Conservation (phyloP, 2,797 vertebrate genomes). For the Crypturellus tataupa region DNA sequence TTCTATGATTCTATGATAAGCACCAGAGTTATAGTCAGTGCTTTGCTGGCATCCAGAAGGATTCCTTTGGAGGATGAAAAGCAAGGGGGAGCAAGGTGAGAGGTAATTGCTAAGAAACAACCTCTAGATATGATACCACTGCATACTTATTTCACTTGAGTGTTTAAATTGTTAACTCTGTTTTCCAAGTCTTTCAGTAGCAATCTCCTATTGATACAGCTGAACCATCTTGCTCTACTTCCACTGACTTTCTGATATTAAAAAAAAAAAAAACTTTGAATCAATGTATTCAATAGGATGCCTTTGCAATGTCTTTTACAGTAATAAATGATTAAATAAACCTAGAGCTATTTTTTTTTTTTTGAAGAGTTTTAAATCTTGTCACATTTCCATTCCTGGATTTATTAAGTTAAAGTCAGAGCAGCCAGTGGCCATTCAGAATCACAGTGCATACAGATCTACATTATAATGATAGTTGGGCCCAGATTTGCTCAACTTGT, state of each 20-base stretch:
- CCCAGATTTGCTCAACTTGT: neutral
- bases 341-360: neutral
- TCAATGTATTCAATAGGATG: slow-evolving; percentile 55
- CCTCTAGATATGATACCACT: neutral
- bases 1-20: no score
- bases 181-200: neutral
- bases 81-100: neutral
- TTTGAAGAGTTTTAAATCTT: slow-evolving; percentile 14
- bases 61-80: neutral
- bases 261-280: slow-evolving; percentile 55
- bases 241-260: slow-evolving; percentile 60
- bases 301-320: slow-evolving; percentile 39
- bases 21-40: accelerated
- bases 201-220: neutral
- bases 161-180: neutral
- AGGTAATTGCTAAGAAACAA: neutral
- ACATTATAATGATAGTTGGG: neutral
- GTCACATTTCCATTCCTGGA: neutral
- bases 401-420: neutral
- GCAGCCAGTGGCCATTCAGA: neutral
- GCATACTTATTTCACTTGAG: neutral
- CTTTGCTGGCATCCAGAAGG: neutral
- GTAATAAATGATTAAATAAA: slow-evolving; percentile 70
- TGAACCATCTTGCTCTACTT: slow-evolving; percentile 12
- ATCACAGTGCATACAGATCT: neutral